Base-by-base conservation (phyloP, 2,113 vertebrate genomes). In the Psittacara wagleri region DNA sequence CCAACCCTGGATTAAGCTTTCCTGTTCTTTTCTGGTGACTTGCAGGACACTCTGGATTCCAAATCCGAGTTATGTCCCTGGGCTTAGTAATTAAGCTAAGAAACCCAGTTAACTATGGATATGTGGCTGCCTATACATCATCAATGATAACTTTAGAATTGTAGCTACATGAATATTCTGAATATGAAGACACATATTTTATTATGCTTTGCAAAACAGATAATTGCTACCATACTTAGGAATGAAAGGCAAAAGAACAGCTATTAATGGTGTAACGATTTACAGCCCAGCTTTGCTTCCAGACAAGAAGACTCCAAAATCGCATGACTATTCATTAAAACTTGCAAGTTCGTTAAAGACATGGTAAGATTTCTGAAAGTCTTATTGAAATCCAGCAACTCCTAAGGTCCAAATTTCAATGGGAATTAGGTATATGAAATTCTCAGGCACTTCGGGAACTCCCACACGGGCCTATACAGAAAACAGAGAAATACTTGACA, bases 251-350 rank as follows among this genome's bases (percentile, higher is more conserved):
- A 7, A 94, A 90, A 44, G 69, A 95, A 88, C 83, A 96, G 79
- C 93, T 95, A 95, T 96, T 96, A 95, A 91, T 95, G 91, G 83
- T 72, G 76, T 91, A 93, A 96, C 83, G 93, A 95, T 90, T 92
- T 94, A 93, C 89, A 93, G 92, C 66, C 78, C 31, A 88, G 76
- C 86, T 92, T 83, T 92, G 31, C 63, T 94, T 96, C 94, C 67
- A 93, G 95, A 92, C 95, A 88, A 92, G 44, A 88, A 77, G 95
- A 86, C 93, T 96, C 96, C 92, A 92, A 95, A 87, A 86, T 78
- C 4, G 12, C 81, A 89, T 88, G 91, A 82, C 66, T 89, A 64
- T 88, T 92, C 73, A 88, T 92, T 96, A 83, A 93, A 95, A 92
- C 49, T 84, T 85, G 44, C 62, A 74, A 96, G 67, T 90, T 91